Evolutionary conservation across 2,888 invertebrate genomes (phyloP), one percentile per base, ranked within the genome.

Genomic region (Xanthorhoe designata): DNA sequence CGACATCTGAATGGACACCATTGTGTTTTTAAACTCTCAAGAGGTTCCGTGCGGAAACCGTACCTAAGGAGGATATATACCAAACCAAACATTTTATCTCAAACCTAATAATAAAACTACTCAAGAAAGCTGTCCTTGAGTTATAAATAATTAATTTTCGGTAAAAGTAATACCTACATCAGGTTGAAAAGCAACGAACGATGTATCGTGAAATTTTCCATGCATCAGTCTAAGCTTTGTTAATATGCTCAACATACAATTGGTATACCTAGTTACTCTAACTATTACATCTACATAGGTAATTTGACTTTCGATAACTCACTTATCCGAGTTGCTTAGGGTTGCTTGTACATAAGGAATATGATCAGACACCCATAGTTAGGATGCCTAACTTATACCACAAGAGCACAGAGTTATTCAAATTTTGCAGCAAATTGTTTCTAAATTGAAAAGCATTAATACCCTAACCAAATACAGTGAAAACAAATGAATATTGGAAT

Each of bases 401-500:
- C 47, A 47, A 47, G 47, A 17, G 47, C 47, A 47, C 15, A 15
- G 47, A 47, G 47, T 47, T 47, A 47, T 17, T 17, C 17, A 6
- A 47, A 42, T 42, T 13, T 13, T 3, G 47, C 17, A 17, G 0
- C 17, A 47, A 47, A 47, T 47, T 47, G 17, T 17, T 47, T 15
- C 17, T 17, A 15, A 17, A 47, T 47, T 47, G 15, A 47, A 47
- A 15, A 47, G 47, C 47, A 47, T 47, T 47, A 8, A 17, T 17
- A 47, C 1, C 47, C 15, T 47, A 47, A 47, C 47, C 47, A 47
- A 47, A 47, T 17, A 47, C 50, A 19, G 50, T 9, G 19, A 19
- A 51, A 19, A 24, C 24, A 19, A 47, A 47, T 47, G 47, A 47
- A 47, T 47, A 47, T 47, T 47, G 15, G 15, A 47, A 47, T 47